Evolutionary conservation across 2,888 invertebrate species (phyloP).

Genomic region (Tenthredo amoena): DNA sequence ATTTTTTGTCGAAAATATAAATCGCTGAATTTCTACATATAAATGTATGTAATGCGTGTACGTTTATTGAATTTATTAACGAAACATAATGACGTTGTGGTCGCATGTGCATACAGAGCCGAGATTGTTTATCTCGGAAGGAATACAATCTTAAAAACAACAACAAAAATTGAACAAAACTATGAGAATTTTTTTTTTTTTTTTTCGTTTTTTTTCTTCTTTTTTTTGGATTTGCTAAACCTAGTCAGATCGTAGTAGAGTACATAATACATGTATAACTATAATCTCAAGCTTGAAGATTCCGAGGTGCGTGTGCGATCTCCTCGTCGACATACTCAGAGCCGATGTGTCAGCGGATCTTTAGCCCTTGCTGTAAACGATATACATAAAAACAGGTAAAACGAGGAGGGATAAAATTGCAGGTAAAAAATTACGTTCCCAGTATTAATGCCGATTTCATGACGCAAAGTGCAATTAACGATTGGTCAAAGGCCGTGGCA

Average conservation of each 20-base stretch:
- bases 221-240: neutral
- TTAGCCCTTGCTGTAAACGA: neutral
- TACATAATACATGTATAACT: neutral
- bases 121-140: neutral
- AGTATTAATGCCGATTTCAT: neutral
- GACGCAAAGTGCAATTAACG: slow-evolving; percentile 1
- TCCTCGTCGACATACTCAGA: neutral
- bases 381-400: neutral
- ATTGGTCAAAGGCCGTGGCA: neutral
- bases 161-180: neutral
- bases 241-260: neutral
- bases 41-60: no score
- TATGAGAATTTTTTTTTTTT: neutral
- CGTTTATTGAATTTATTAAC: neutral
- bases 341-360: neutral
- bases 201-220: no score
- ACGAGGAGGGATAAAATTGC: neutral
- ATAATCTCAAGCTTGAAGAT: neutral
- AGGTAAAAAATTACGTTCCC: neutral
- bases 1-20: no score
- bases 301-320: neutral
- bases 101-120: neutral
- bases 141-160: neutral
- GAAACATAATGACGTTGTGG: neutral
- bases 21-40: no score